Percentiles rank a stretch among this genome's conserved stretches.
phyloP scores from a whole-genome alignment of 53 echinoderm and acorn worm genomes.

The Stichopus horrens region DNA sequence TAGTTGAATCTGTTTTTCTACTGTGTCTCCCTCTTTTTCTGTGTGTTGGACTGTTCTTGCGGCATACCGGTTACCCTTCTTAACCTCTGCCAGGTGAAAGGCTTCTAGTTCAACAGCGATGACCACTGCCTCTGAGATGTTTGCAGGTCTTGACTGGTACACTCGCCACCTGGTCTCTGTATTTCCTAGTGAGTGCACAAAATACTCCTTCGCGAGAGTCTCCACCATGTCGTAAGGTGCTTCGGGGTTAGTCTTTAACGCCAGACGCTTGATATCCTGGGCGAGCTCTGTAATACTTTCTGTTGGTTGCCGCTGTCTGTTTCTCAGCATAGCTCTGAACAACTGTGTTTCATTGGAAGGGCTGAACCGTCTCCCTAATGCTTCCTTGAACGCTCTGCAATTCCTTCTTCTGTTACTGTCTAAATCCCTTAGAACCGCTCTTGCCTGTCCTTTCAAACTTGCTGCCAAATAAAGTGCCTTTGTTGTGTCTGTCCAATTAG shows the following conservation, averaged over 20 bases:
- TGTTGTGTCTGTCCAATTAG: conserved; percentile 44
- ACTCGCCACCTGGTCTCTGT: conserved; percentile 50
- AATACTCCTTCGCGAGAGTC: conserved; percentile 52
- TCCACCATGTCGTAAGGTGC: conserved; percentile 48
- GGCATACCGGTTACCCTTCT: conserved; percentile 5
- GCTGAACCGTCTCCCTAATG: conserved; percentile 9
- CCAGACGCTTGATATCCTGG: conserved; percentile 46
- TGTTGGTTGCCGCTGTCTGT: neutral
- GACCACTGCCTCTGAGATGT: neutral
- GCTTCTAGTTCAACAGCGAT: no score
- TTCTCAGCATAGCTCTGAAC: conserved; percentile 22
- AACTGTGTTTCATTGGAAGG: conserved; percentile 25
- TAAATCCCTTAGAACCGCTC: neutral
- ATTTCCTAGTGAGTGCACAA: conserved; percentile 54
- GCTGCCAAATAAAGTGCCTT: conserved; percentile 3
- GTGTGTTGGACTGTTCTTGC: neutral
- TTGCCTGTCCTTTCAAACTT: conserved; percentile 35
- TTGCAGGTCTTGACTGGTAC: conserved; percentile 35
- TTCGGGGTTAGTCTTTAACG: conserved; percentile 38
- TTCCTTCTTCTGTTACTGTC: neutral
- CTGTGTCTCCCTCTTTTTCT: neutral
- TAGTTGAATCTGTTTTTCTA: neutral
- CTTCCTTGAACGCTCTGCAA: neutral
- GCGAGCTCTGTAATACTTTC: conserved; percentile 38
- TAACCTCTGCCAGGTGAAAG: conserved; percentile 12